A percentile compares a stretch with the other conserved stretches of the same genome.
Conservation (phyloP, 2,113 vertebrate species). For the Psittacula cyanocephala region DNA sequence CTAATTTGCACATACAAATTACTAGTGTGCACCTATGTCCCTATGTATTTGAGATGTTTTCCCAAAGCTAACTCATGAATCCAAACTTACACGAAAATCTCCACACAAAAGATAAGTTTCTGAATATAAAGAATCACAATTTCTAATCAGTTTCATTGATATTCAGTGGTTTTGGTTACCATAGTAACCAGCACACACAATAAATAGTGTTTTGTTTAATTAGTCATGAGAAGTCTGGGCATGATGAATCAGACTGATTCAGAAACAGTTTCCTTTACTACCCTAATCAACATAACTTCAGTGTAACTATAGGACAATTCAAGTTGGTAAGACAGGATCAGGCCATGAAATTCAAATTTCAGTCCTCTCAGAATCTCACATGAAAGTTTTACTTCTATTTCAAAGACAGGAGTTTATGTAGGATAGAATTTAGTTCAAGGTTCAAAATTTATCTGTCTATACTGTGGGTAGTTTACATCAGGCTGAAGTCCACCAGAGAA, state of each 20-base stretch:
- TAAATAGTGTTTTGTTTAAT: constrained; percentile 61
- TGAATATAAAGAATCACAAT: constrained; percentile 17
- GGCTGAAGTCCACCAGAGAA: background rate
- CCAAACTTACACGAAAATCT: background rate
- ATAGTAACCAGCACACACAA: constrained; percentile 7
- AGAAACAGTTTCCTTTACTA: constrained; percentile 40
- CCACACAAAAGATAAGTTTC: background rate
- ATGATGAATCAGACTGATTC: constrained; percentile 52
- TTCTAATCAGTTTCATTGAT: constrained; percentile 60
- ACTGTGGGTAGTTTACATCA: background rate
- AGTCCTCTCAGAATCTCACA: background rate
- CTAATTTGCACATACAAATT: constrained; percentile 5
- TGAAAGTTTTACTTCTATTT: constrained; percentile 22
- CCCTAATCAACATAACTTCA: constrained; percentile 28
- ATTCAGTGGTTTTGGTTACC: background rate
- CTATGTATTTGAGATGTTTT: background rate
- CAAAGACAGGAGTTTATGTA: constrained; percentile 1
- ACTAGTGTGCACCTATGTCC: background rate
- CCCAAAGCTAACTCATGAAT: background rate
- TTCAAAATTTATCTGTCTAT: background rate
- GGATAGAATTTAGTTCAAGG: background rate
- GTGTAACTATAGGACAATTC: constrained; percentile 21
- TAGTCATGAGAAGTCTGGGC: constrained; percentile 31
- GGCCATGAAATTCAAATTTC: background rate
- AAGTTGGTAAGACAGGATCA: background rate